These are phyloP conservation scores for Poeciliopsis turneri DNA, from an alignment of 2,797 vertebrate species.

Conservation along the genomic window DNA sequence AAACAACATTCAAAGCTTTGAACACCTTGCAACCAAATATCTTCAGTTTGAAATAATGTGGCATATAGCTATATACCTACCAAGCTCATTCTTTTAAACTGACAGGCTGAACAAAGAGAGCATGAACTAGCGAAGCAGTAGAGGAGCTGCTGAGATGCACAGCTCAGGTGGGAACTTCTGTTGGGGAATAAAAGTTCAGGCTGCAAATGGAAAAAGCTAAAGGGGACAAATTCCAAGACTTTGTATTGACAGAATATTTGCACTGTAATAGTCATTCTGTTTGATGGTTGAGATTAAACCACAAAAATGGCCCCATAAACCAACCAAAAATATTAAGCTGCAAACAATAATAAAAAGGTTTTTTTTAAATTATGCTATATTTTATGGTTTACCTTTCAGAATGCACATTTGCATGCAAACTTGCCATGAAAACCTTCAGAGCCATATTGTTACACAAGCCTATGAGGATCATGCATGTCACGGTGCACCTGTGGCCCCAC, in stretches of 20 bases:
- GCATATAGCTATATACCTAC: background rate
- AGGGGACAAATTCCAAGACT: background rate
- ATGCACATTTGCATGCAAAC: background rate
- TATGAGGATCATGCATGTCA: conserved; percentile 18
- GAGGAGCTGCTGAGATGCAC: background rate
- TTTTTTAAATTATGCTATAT: background rate
- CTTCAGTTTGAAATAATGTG: background rate
- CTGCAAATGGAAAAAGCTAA: background rate
- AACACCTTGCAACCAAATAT: background rate
- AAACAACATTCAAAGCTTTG: background rate
- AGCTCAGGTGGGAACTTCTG: background rate
- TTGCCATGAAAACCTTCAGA: background rate
- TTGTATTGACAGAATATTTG: background rate
- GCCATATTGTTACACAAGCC: background rate
- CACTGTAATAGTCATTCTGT: background rate
- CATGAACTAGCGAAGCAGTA: background rate
- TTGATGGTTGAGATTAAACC: background rate
- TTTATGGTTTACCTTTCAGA: background rate
- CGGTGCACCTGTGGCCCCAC: background rate
- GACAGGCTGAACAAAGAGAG: background rate
- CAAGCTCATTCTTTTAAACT: background rate
- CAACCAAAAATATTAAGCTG: background rate
- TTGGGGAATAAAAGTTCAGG: background rate
- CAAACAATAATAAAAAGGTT: background rate
- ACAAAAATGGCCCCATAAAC: background rate